Base-by-base conservation (phyloP, 1,140 invertebrate genomes). In the Archivesica marissinica region DNA sequence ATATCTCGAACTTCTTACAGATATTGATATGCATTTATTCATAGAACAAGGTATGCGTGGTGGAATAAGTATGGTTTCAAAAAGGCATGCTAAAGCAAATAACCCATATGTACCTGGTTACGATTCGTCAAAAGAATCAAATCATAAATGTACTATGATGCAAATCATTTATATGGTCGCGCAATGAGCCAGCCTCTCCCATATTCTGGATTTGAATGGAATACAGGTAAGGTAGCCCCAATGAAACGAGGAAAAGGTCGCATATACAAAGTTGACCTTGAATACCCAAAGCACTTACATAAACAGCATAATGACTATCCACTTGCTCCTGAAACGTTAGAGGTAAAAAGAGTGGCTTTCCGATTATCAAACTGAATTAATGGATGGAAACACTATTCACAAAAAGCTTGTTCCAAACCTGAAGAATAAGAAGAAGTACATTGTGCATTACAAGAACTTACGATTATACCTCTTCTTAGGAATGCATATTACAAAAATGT, bases 1-100 rank as follows among this genome's bases (percentile, higher is more conserved):
- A 38, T 59, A 90, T 47, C 56, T 92, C 39, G 86, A 93, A 75
- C 76, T 91, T 30, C 66, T 93, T 13, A 90, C 85, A 17, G 84
- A 91, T 78, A 52, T 74, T 20, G 89, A 90, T 56, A 89, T 88
- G 84, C 54, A 85, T 64, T 39, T 89, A 9, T 88, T 92, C 39
- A 83, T 91, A 30, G 87, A 90, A 59, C 88, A 85, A 50, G 76
- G 75, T 38, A 88, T 85, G 23, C 77, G 88, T 76, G 86, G 90
- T 2, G 87, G 89, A n/a, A 86, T 91, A 17, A 33, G 72, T 23
- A 81, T 86, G 56, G 41, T 77, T 23, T 39, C 52, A 13, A 87
- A 90, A 28, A 41, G 86, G 84, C 83, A 90, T 83, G 75, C 33
- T 17, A 88, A 86, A 76, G 88, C 88, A 1, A 92, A 92, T 64